Base-by-base conservation (phyloP, 30 jellyfish, hydroid and myxozoan genomes). In the Turritopsis rubra region DNA sequence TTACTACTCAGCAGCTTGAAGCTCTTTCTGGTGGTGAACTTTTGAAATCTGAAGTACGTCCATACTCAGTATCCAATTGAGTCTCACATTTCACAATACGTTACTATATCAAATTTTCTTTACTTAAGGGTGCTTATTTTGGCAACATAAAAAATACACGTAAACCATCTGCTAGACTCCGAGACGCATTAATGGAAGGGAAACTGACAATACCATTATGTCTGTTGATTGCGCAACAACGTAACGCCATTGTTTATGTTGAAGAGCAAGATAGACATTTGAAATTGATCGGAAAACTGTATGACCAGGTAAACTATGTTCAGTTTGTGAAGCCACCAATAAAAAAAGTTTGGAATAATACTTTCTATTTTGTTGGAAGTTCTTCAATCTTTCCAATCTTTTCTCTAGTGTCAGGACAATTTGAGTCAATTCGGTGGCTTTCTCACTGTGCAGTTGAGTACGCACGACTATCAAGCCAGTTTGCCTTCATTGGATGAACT, bases 371-470 rank as follows among this genome's bases (percentile, higher is more conserved):
- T n/a, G n/a, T n/a, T n/a, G n/a, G 52, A 30, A 24, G 79, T 18
- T 21, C 41, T 68, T n/a, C 20, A 0, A 53, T 18, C 28, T 72
- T 21, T 52, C 30, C 21, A 20, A 29, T 73, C 41, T 23, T 60
- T 52, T 73, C 28, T 68, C 7, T 75, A 95, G 97, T 95, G 99
- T 80, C 99, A 95, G 75, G 96, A 95, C 54, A 95, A 97, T 25
- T 78, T 95, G 83, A 95, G 90, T 30, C 99, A 95, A 73, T 95
- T 89, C 73, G 99, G 99, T 41, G 97, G 99, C 68, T 95, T 95
- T 66, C 85, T 95, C 21, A 89, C 98, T 9, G 85, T 95, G 1
- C 97, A 95, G 74, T 84, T 95, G 52, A 87, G 92, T 79, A 84
- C 92, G 1, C 96, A 90, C 28, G 99, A 95, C 53, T 95, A 89